These are phyloP conservation scores for Paralichthys olivaceus DNA, from an alignment of 2,113 vertebrate genomes.

Conservation along the genomic window DNA sequence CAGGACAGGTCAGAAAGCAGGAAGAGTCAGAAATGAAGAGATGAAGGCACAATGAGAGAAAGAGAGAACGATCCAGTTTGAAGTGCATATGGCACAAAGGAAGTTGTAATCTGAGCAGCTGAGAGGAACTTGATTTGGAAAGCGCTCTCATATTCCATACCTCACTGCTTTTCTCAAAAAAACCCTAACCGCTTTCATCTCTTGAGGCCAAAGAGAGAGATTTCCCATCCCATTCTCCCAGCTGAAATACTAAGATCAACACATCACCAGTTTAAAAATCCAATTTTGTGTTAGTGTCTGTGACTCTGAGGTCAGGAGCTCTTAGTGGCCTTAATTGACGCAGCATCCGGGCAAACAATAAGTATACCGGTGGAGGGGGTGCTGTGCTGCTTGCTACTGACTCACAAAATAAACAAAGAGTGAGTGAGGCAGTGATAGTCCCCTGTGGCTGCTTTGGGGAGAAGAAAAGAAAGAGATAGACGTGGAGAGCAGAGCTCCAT, in stretches of 20 bases:
- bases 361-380: slow-evolving; percentile 9
- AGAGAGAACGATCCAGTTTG: slow-evolving; percentile 39
- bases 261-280: slow-evolving; percentile 48
- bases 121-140: slow-evolving; percentile 44
- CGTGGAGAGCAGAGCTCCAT: slow-evolving; percentile 66
- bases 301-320: slow-evolving; percentile 62
- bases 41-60: slow-evolving; percentile 21
- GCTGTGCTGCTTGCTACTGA: slow-evolving; percentile 36
- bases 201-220: slow-evolving; percentile 15
- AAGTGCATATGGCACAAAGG: slow-evolving; percentile 50
- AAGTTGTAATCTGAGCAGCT: slow-evolving; percentile 62
- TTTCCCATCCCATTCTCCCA: slow-evolving; percentile 33
- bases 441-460: slow-evolving; percentile 55
- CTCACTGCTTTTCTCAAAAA: slow-evolving; percentile 20
- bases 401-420: slow-evolving; percentile 71
- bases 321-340: slow-evolving; percentile 60
- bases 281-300: slow-evolving; percentile 46
- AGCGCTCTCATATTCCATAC: slow-evolving; percentile 45
- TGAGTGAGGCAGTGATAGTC: slow-evolving; percentile 44
- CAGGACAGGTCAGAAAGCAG: slow-evolving; percentile 46
- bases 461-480: slow-evolving; percentile 56
- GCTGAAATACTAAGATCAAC: slow-evolving; percentile 30
- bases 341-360: slow-evolving; percentile 56
- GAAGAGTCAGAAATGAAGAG: slow-evolving; percentile 16
- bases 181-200: slow-evolving; percentile 10